phyloP scores from a whole-genome alignment of 2,888 invertebrate genomes.

The Limnephilus rhombicus region DNA sequence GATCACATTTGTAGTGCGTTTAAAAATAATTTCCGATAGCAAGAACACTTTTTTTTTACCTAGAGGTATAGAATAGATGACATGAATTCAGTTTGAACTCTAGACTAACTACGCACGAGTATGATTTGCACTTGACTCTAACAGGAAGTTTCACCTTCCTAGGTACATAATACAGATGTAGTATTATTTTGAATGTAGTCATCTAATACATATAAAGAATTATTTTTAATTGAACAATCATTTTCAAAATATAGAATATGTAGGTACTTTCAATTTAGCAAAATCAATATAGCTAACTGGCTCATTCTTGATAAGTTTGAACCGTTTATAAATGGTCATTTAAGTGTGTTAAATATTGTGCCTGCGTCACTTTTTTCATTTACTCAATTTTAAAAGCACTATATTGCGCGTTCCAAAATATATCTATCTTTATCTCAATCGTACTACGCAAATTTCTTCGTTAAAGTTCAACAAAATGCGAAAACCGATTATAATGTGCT shows the following conservation, averaged over 20 bases:
- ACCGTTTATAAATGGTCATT: neutral
- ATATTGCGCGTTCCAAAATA: neutral
- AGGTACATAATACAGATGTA: neutral
- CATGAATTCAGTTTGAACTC: too few relatives aligned
- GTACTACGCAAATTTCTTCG: neutral
- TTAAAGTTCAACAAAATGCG: neutral
- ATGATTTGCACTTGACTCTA: too few relatives aligned
- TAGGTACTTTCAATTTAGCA: neutral
- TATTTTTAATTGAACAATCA: neutral
- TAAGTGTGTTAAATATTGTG: neutral
- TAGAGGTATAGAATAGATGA: too few relatives aligned
- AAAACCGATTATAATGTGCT: conserved; percentile 13
- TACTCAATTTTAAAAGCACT: neutral
- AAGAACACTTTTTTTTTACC: too few relatives aligned
- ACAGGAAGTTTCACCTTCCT: neutral
- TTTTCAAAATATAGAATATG: neutral
- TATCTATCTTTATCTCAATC: neutral
- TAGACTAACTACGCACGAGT: too few relatives aligned
- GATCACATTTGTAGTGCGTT: too few relatives aligned
- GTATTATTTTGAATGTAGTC: neutral
- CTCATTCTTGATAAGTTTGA: neutral
- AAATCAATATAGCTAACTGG: neutral
- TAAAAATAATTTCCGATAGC: too few relatives aligned
- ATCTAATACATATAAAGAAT: neutral
- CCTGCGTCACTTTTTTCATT: neutral